Conservation (phyloP, 2,888 invertebrate species). For the Sussaba pulchella region DNA sequence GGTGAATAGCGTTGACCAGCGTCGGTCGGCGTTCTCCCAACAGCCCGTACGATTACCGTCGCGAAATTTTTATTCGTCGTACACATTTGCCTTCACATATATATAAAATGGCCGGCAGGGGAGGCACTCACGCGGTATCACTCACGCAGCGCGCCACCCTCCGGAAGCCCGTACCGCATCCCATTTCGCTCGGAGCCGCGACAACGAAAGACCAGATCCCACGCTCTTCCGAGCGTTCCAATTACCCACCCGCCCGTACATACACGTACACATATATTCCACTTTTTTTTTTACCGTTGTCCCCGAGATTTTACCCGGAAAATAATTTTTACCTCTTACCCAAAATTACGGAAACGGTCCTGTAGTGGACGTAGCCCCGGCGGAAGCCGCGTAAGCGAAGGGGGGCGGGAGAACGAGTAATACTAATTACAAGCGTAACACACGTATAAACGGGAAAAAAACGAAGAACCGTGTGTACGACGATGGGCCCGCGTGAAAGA, state of each 20-base stretch:
- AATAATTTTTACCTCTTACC: slow-evolving; percentile 31
- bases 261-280: not conserved
- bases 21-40: slow-evolving; percentile 41
- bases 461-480: not conserved
- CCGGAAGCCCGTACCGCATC: not conserved
- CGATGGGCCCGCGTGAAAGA: slow-evolving; percentile 25
- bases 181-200: not conserved
- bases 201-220: not conserved
- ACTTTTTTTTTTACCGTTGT: slow-evolving; percentile 4
- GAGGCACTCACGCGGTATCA: slow-evolving; percentile 1
- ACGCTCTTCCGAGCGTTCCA: not conserved
- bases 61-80: slow-evolving; percentile 26
- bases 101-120: not conserved
- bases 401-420: not conserved
- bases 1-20: not conserved
- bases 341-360: slow-evolving; percentile 20
- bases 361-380: not conserved
- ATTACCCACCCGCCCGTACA: not conserved
- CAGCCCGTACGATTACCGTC: slow-evolving; percentile 45
- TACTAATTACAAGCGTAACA: slow-evolving; percentile 10
- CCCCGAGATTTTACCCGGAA: slow-evolving; percentile 25
- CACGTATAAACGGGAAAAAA: no score
- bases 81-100: slow-evolving; percentile 32
- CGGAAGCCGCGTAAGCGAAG: not conserved
- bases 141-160: slow-evolving; percentile 1